Base-by-base conservation (phyloP, 2,888 invertebrate genomes). In the Tetheella fluctuosa region DNA sequence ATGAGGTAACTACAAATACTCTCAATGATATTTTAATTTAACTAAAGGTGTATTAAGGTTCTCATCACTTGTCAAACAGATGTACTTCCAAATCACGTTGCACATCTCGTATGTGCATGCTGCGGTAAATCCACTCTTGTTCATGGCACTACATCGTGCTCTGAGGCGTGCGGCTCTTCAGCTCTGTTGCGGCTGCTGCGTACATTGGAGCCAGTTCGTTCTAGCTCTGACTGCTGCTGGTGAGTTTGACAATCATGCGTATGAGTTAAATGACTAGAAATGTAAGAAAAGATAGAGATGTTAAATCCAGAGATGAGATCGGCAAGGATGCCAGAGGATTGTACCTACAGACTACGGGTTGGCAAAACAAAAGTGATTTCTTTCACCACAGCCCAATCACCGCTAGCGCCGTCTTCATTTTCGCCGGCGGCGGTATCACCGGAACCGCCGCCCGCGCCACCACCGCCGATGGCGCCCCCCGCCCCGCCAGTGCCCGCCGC, bases 91-190 rank as follows among this genome's bases (percentile, higher is more conserved):
- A 96, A 96, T 97, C 77, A 96, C 97, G 58, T 94, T 97, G 74
- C 97, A 97, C 94, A 96, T 97, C 89, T 97, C 97, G 70, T 97
- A 97, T 91, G 96, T 97, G 69, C 97, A 97, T 89, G 97, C 97
- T 39, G 97, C 97, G 76, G 96, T 97, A 71, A 97, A 97, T 83
- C 97, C 97, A 3, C 95, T 96, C 42, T 93, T 97, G 69, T 97
- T 97, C 88, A 94, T 97, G 85, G 95, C 96, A 57, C 92, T 97
- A 60, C 97, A 97, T 82, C 94, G 96, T 37, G 96, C 96, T 2
- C 91, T 97, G 64, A 94, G 97, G 20, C 94, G 95, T 59, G 97
- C 96, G 0, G 94, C 95, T 48, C 88, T 96, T 58, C 96, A 96
- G 82, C 90, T 96, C 52, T 96, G 96, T 90, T 97, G 97, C 87